These are phyloP conservation scores for Chelon labrosus DNA, from an alignment of 2,797 vertebrate genomes.

Conservation along the genomic window DNA sequence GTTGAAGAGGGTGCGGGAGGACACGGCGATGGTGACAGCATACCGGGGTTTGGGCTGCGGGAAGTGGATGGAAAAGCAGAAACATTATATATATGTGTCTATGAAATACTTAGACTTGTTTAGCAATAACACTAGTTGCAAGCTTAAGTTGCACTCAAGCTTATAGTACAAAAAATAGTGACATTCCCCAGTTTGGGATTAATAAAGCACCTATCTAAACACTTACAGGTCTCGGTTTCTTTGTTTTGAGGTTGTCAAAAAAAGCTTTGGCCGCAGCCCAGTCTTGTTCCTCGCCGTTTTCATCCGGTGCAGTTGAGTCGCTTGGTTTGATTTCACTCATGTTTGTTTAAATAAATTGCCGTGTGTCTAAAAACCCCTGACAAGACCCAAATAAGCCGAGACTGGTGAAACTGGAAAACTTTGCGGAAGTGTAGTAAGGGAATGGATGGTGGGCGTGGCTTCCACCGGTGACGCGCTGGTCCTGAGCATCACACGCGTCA, in stretches of 20 bases:
- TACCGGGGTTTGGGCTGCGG: slow-evolving; percentile 90
- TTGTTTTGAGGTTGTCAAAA: slow-evolving; percentile 82
- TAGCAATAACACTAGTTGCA: not conserved
- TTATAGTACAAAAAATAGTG: fast-evolving
- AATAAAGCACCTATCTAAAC: no score
- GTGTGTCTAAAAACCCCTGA: fast-evolving
- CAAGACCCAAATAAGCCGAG: fast-evolving
- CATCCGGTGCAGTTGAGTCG: not conserved
- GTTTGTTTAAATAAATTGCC: not conserved
- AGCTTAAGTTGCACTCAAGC: no score
- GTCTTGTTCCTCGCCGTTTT: slow-evolving; percentile 70
- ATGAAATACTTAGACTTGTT: no score
- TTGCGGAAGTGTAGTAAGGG: slow-evolving; percentile 55
- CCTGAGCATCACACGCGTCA: not conserved
- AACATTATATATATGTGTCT: no score
- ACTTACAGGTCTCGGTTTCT: slow-evolving; percentile 84
- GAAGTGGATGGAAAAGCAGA: not conserved
- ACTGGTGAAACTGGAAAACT: slow-evolving; percentile 5
- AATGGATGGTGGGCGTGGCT: slow-evolving; percentile 51
- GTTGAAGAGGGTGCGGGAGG: slow-evolving; percentile 93
- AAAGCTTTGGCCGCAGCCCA: slow-evolving; percentile 81
- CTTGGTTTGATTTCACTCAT: slow-evolving; percentile 74
- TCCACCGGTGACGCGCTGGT: slow-evolving; percentile 39
- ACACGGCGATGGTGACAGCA: slow-evolving; percentile 94
- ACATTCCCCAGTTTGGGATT: no score